phyloP scores from a whole-genome alignment of 1,140 invertebrate species.

The Sesamia nonagrioides region DNA sequence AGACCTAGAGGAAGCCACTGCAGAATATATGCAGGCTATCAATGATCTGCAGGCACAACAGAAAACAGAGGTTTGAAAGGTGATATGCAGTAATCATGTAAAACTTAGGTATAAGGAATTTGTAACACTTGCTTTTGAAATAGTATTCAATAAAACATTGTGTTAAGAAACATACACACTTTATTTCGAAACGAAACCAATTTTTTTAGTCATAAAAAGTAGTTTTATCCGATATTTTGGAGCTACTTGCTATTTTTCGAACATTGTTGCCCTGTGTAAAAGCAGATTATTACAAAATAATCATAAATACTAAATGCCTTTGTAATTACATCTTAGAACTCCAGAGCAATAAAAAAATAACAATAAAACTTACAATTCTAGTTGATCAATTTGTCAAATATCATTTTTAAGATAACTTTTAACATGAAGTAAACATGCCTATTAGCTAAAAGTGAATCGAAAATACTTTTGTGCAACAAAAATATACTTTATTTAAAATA shows the following conservation, averaged over 20 bases:
- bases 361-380: conserved; percentile 18
- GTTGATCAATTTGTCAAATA: neutral
- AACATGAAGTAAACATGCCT: neutral
- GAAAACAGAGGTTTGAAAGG: conserved; percentile 44
- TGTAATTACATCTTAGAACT: neutral
- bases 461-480: neutral
- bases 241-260: neutral
- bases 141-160: neutral
- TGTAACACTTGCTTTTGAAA: neutral
- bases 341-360: neutral
- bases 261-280: neutral
- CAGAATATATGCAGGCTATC: conserved; percentile 78
- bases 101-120: neutral
- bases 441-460: neutral
- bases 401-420: neutral
- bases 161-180: neutral
- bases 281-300: neutral
- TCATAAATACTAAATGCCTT: conserved; percentile 14
- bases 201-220: neutral
- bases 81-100: neutral
- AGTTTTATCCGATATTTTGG: neutral
- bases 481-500: conserved; percentile 11
- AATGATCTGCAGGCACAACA: conserved; percentile 66
- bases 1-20: conserved; percentile 80
- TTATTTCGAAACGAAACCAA: neutral